These are phyloP conservation scores for Amphiprion percula DNA, from an alignment of 2,113 vertebrate species.

Conservation along the genomic window DNA sequence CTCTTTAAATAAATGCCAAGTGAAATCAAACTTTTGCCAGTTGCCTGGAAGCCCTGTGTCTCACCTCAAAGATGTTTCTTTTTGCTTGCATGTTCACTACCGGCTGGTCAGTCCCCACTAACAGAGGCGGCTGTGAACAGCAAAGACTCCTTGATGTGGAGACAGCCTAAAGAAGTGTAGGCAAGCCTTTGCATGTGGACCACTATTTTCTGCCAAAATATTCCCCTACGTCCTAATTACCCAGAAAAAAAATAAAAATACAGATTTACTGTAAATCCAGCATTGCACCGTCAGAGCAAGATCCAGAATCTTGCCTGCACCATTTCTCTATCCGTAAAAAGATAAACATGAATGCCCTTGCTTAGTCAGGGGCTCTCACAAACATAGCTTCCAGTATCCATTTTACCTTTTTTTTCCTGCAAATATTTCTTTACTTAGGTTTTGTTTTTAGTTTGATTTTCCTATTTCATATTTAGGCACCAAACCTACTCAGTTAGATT, in stretches of 20 bases:
- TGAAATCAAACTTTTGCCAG: slow-evolving; percentile 24
- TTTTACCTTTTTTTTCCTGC: too few relatives aligned
- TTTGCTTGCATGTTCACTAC: slow-evolving; percentile 8
- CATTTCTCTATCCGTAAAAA: slow-evolving; percentile 16
- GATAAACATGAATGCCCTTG: slow-evolving; percentile 1
- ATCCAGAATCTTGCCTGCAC: neutral
- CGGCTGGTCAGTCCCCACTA: slow-evolving; percentile 9
- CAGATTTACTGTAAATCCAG: slow-evolving; percentile 32
- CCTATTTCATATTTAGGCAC: too few relatives aligned
- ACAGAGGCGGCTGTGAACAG: neutral
- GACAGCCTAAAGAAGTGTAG: slow-evolving; percentile 1
- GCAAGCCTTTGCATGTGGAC: slow-evolving; percentile 6
- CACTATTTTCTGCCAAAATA: slow-evolving; percentile 8
- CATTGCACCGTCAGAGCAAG: slow-evolving; percentile 1
- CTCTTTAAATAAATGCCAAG: slow-evolving; percentile 31
- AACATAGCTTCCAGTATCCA: neutral
- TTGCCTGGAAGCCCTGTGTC: slow-evolving; percentile 1
- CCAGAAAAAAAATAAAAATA: slow-evolving; percentile 23
- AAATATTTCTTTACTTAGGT: too few relatives aligned
- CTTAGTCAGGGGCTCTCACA: slow-evolving; percentile 22
- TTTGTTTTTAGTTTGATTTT: too few relatives aligned
- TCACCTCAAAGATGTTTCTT: slow-evolving; percentile 22
- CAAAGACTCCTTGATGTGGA: neutral
- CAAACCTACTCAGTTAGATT: too few relatives aligned
- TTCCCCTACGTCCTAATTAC: slow-evolving; percentile 51